Evolutionary conservation across 2,888 invertebrate genomes (phyloP), one percentile per base, ranked within the genome.

Genomic region (Synergus gifuensis): DNA sequence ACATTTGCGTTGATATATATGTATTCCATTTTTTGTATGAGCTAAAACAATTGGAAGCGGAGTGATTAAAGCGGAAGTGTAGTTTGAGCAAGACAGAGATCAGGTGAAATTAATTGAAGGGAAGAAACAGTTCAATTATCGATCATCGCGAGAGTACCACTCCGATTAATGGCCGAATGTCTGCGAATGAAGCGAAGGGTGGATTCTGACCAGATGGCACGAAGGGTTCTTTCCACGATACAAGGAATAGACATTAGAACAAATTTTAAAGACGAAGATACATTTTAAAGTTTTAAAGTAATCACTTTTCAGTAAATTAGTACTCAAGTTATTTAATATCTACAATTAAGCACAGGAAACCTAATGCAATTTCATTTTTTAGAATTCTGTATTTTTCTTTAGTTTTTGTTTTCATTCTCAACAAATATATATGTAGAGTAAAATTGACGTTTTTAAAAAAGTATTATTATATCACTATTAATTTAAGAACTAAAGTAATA

Each of bases 151-250:
- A 36, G 54, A 62, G 69, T 76, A 44, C 76, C 64, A 69, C 76
- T 76, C 67, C 62, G 58, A 77, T 76, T 58, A 60, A 40, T 76
- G 77, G 58, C 76, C 58, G 76, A 78, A 77, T 80, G 78, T 76
- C 73, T 77, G 58, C 49, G 42, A 46, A 67, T 67, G 76, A 67
- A 80, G 80, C 42, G 42, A 40, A 67, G 80, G 78, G 76, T 82
- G 80, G 54, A 66, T 66, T 76, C 66, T 76, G 63, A 49, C 78
- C 80, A 82, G 80, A 80, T 78, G 80, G 63, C 64, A 14, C 40
- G 76, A 73, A 54, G 49, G 49, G 36, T 18, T 9, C 36, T 73
- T 73, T 36, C n/a, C n/a, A 28, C 18, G 22, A 36, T 73, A 73
- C 73, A 73, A 73, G 73, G 49, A 49, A 54, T n/a, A n/a, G n/a